Conservation (phyloP, 1,140 invertebrate genomes). For the Muscidifurax raptorellus region DNA sequence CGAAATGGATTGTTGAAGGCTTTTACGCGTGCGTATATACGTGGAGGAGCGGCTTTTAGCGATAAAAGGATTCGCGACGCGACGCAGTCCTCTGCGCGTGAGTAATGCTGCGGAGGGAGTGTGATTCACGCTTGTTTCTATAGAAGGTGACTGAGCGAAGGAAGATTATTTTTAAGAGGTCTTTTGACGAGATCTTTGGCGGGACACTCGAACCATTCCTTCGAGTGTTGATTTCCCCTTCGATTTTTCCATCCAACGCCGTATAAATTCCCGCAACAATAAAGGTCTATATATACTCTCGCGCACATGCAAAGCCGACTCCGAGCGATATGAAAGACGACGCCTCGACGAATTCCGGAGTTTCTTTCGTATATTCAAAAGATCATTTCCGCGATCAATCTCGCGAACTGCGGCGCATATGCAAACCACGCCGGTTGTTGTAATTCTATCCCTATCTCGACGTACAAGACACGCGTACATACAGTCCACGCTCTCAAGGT, state of each 20-base stretch:
- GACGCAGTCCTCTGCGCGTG: not conserved
- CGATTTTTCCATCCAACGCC: not conserved
- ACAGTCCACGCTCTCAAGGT: constrained; percentile 38
- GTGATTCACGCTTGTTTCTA: not conserved
- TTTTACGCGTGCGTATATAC: not conserved
- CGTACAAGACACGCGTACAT: constrained; percentile 1
- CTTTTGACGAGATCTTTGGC: too few relatives aligned
- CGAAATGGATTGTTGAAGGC: not conserved
- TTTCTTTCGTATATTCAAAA: constrained; percentile 45
- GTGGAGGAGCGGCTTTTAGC: not conserved
- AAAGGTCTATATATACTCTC: not conserved
- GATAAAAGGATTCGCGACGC: not conserved
- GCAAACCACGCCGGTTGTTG: constrained; percentile 10
- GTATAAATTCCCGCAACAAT: not conserved
- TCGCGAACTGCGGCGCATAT: not conserved
- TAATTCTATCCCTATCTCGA: constrained; percentile 42
- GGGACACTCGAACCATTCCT: too few relatives aligned
- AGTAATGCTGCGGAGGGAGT: not conserved
- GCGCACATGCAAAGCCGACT: not conserved
- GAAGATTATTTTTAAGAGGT: too few relatives aligned
- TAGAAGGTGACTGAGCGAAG: too few relatives aligned
- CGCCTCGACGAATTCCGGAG: not conserved
- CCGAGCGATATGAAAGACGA: not conserved
- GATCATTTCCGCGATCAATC: constrained; percentile 48
- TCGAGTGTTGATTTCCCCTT: not conserved